Conservation (phyloP, 2,888 invertebrate species). For the Clusia tigrina region DNA sequence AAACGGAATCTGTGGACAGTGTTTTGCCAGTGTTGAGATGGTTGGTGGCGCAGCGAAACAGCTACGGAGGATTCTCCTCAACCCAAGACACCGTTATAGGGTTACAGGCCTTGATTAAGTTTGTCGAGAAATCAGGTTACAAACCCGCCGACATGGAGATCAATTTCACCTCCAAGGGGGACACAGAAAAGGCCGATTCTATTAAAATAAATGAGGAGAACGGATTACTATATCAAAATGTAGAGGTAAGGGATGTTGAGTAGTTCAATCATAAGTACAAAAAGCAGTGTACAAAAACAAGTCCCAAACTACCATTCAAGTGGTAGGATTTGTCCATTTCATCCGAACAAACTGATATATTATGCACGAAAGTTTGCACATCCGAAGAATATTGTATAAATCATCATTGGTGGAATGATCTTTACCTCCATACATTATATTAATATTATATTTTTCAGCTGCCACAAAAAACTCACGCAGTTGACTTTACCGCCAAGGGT, state of each 20-base stretch:
- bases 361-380: too few species aligned
- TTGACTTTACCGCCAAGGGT: conserved; percentile 81
- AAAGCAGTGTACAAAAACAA: too few species aligned
- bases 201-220: conserved; percentile 79
- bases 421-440: too few species aligned
- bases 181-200: conserved; percentile 49
- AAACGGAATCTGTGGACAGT: conserved; percentile 46
- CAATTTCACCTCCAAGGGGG: conserved; percentile 67
- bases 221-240: conserved; percentile 81
- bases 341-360: too few species aligned
- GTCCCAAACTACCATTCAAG: too few species aligned
- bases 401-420: too few species aligned
- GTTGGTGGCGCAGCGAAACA: conserved; percentile 76
- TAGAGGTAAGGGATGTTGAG: conserved; percentile 70
- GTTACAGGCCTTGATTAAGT: conserved; percentile 71
- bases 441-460: conserved; percentile 46
- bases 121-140: conserved; percentile 65
- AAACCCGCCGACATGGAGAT: conserved; percentile 68
- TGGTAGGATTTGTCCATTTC: too few species aligned
- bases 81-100: conserved; percentile 82
- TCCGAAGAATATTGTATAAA: too few species aligned
- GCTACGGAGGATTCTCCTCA: conserved; percentile 77
- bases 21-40: conserved; percentile 71
- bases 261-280: too few species aligned
- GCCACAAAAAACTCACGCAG: conserved; percentile 66